Base-by-base conservation (phyloP, 2,888 invertebrate species). In the Apotomis capreana region DNA sequence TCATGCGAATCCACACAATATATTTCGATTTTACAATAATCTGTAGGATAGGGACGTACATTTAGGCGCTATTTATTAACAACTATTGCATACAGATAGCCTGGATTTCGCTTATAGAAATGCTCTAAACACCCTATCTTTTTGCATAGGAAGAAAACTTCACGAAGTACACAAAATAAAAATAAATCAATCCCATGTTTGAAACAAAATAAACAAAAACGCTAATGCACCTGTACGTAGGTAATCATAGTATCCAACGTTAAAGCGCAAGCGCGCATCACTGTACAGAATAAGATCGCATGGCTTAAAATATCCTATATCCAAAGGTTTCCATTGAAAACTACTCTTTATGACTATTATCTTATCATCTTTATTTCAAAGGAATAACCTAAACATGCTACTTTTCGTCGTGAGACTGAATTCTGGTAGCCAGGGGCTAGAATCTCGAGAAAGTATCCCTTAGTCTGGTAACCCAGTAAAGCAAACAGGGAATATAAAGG, bases 381-480 rank as follows among this genome's bases (percentile, higher is more conserved):
- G 9, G 6, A 15, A 0, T 12, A 26, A 40, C 9, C 40, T 40
- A 15, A 5, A 4, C 3, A 26, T 10, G 5, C 44, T 52, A 40
- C 6, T 44, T 8, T 44, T 13, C 46, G 4, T 26, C 3, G 12
- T 46, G 26, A 15, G 26, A 6, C 26, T 44, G 12, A 52, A 10
- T 37, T 5, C 40, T 36, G 15, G 49, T 46, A 60, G 60, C 70
- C 60, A 9, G 40, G 15, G 70, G 70, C 70, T 9, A 13, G 26
- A 57, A 51, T 52, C 37, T 68, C 64, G 59, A 52, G 68, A 68
- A 71, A 71, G 71, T 71, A 71, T 36, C 67, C 68, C 64, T 60
- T 72, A 77, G 75, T 74, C 76, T 73, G 74, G 78, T 80, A 79
- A 80, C 79, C 81, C 76, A 81, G 76, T 78, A 78, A 79, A 76